Evolutionary conservation across 2,113 vertebrate species (phyloP).

Genomic region (Nannospalax galili): DNA sequence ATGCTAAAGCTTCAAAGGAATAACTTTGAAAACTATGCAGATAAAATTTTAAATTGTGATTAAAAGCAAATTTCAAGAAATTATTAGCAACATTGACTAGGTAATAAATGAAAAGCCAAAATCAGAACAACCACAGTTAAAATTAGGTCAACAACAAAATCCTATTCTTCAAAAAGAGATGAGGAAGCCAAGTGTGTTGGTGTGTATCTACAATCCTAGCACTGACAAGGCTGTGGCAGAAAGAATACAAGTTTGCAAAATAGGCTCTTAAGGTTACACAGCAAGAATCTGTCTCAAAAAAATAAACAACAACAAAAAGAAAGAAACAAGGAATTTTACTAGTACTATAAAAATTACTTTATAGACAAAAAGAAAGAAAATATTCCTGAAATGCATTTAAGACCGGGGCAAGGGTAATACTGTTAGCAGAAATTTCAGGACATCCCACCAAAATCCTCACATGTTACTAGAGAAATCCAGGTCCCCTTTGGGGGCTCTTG

Average conservation of each 20-base stretch:
- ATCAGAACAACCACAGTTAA: neutral
- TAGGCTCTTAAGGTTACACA: neutral
- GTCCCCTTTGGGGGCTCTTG: neutral
- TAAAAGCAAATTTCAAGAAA: neutral
- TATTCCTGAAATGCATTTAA: neutral
- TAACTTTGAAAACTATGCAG: neutral
- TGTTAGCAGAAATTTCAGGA: neutral
- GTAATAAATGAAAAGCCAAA: neutral
- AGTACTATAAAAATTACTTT: neutral
- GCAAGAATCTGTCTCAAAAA: neutral
- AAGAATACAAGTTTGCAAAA: neutral
- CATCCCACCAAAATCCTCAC: neutral
- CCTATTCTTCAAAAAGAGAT: neutral
- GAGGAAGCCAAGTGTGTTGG: no score
- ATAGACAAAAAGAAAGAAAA: neutral
- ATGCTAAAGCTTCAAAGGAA: neutral
- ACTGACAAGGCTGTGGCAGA: neutral
- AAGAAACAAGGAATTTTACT: neutral
- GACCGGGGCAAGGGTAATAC: neutral
- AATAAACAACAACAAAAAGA: no score
- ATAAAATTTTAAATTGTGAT: constrained; percentile 16
- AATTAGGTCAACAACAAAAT: neutral
- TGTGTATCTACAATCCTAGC: no score
- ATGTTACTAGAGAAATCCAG: neutral
- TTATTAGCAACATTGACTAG: neutral